These are phyloP conservation scores for Sceloporus undulatus DNA, from an alignment of 2,113 vertebrate genomes.

Conservation along the genomic window DNA sequence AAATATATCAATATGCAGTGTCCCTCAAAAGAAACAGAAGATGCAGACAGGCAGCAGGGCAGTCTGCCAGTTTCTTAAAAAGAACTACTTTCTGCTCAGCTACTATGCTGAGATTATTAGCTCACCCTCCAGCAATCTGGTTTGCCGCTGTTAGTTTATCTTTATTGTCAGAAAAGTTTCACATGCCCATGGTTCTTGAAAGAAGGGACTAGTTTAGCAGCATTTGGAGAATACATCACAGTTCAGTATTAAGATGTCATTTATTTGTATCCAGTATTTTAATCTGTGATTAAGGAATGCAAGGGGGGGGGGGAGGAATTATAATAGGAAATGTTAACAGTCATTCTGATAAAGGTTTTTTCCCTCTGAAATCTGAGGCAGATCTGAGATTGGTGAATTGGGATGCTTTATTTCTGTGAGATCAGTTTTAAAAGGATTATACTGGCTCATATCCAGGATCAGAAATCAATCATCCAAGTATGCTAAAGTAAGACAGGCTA, in stretches of 20 bases:
- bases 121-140: not conserved
- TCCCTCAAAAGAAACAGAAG: too few relatives aligned
- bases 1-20: not conserved
- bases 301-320: not conserved
- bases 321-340: not conserved
- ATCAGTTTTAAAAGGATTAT: not conserved
- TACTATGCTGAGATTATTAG: not conserved
- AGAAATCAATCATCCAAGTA: too few relatives aligned
- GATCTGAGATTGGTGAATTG: too few relatives aligned
- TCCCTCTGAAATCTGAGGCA: not conserved
- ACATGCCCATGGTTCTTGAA: not conserved
- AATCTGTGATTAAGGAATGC: not conserved
- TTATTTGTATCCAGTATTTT: not conserved
- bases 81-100: not conserved
- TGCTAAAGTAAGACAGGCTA: too few relatives aligned
- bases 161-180: not conserved
- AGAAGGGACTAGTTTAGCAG: not conserved
- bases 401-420: not conserved
- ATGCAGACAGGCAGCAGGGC: not conserved
- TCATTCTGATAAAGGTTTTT: too few relatives aligned
- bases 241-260: not conserved
- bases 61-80: not conserved
- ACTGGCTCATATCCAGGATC: too few relatives aligned
- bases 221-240: not conserved
- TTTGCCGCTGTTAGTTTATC: not conserved